These are phyloP conservation scores for Bombus breviceps DNA, from an alignment of 1,140 invertebrate species.

Conservation along the genomic window DNA sequence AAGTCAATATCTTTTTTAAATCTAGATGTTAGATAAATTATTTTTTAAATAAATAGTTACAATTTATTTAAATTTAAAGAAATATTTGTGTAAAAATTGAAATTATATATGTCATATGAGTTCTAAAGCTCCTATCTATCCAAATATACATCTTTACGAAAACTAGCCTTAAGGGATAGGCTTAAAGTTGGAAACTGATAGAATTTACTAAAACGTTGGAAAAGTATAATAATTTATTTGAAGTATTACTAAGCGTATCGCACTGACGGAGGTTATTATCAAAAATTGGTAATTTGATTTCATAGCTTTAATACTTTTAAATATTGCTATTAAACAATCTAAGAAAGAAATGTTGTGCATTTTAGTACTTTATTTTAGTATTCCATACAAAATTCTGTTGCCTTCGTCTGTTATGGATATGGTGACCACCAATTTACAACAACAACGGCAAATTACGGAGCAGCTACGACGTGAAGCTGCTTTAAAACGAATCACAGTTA, in stretches of 20 bases:
- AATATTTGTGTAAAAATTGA: constrained; percentile 4
- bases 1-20: not conserved
- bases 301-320: not conserved
- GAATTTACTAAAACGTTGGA: not conserved
- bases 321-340: not conserved
- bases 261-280: not conserved
- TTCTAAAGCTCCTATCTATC: not conserved
- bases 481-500: constrained; percentile 93
- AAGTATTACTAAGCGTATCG: not conserved
- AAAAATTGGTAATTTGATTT: constrained; percentile 8
- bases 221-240: not conserved
- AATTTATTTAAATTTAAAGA: not conserved
- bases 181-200: constrained; percentile 4
- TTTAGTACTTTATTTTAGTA: constrained; percentile 5
- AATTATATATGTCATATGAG: not conserved
- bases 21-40: not conserved
- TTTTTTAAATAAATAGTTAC: not conserved
- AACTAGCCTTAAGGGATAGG: constrained; percentile 43
- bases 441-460: constrained; percentile 96
- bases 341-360: not conserved
- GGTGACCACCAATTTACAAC: constrained; percentile 94
- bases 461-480: constrained; percentile 96
- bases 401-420: constrained; percentile 88
- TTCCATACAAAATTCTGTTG: not conserved
- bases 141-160: not conserved